Evolutionary conservation across 2,113 vertebrate species (phyloP).

Genomic region (Charadrius vociferus): DNA sequence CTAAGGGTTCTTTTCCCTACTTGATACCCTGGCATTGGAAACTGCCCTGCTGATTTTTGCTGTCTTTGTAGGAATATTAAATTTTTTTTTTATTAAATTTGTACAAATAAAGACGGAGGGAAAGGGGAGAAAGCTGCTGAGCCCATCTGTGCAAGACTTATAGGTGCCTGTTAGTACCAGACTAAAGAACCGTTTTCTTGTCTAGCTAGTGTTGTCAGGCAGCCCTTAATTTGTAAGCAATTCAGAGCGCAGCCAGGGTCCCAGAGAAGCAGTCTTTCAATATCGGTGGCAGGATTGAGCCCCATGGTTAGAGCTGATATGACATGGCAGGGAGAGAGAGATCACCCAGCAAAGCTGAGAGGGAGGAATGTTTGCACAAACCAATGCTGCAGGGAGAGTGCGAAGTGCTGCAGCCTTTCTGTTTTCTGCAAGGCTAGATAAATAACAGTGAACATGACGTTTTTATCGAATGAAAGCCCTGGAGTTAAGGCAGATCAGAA

Average conservation of each 20-base stretch:
- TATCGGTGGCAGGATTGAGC: accelerated
- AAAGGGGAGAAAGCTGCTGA: neutral
- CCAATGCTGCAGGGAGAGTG: neutral
- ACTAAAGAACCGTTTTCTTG: neutral
- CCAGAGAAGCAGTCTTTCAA: accelerated
- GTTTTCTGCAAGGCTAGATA: neutral
- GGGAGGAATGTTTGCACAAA: neutral
- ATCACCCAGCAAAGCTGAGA: neutral
- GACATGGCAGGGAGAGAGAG: neutral
- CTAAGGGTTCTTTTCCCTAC: neutral
- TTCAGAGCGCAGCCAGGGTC: neutral
- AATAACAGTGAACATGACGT: accelerated
- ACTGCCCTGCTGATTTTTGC: neutral
- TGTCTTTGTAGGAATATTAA: neutral
- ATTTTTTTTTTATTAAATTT: neutral
- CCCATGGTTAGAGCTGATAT: neutral
- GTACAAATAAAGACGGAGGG: neutral
- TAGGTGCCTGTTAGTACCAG: neutral
- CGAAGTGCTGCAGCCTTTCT: neutral
- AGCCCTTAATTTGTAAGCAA: neutral
- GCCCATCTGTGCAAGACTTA: neutral
- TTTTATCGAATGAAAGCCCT: neutral
- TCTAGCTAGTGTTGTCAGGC: neutral
- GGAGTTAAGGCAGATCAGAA: neutral
- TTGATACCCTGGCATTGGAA: neutral